Conservation (phyloP, 2,888 invertebrate genomes). For the Heliconius ismenius region DNA sequence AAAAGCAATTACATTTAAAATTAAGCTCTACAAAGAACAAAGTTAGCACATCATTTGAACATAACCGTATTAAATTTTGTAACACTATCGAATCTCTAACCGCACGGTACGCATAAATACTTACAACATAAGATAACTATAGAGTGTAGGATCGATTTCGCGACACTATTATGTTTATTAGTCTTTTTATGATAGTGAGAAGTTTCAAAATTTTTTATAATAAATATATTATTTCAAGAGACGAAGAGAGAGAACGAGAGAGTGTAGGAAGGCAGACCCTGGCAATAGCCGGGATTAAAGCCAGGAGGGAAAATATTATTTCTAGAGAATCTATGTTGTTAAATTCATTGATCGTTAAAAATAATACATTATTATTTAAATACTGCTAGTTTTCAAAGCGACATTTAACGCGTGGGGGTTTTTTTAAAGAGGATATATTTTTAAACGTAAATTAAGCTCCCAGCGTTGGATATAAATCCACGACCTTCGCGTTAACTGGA, state of each 20-base stretch:
- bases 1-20: not conserved
- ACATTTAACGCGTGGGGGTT: not conserved
- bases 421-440: not conserved
- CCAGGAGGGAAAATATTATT: too few species aligned
- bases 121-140: constrained; percentile 58
- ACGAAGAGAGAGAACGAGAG: too few species aligned
- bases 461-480: not conserved
- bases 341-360: not conserved
- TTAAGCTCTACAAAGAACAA: constrained; percentile 18
- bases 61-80: constrained; percentile 55
- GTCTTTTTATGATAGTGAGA: not conserved
- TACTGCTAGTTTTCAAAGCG: not conserved
- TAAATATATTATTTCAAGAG: too few species aligned
- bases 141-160: constrained; percentile 63
- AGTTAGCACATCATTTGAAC: constrained; percentile 50
- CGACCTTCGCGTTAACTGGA: not conserved
- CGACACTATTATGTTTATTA: constrained; percentile 47
- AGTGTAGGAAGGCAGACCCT: too few species aligned
- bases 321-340: not conserved
- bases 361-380: not conserved
- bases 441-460: not conserved
- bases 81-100: constrained; percentile 56
- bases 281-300: too few species aligned
- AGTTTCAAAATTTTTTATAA: too few species aligned
- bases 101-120: constrained; percentile 57